These are phyloP conservation scores for Sturnira hondurensis DNA, from an alignment of 2,113 vertebrate species.

Conservation along the genomic window DNA sequence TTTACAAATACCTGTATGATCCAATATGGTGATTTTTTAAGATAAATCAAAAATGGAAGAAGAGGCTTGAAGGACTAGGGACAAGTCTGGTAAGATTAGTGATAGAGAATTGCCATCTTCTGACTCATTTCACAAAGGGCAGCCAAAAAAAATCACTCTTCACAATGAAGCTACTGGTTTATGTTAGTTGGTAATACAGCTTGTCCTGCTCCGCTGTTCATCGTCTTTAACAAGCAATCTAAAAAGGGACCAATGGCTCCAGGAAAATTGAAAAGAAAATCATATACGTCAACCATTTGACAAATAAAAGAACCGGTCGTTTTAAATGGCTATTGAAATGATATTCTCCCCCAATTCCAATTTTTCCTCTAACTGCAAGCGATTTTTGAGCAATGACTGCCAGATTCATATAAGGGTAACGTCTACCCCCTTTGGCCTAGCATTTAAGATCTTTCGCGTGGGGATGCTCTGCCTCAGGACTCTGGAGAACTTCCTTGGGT, in stretches of 20 bases:
- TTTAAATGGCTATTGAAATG: background rate
- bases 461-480: background rate
- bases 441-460: background rate
- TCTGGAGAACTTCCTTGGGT: background rate
- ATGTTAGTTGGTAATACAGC: background rate
- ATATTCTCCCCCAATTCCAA: background rate
- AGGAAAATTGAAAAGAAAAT: background rate
- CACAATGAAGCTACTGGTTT: background rate
- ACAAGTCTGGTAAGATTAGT: background rate
- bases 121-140: background rate
- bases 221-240: background rate
- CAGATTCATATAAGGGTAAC: background rate
- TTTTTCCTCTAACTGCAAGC: background rate
- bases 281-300: background rate
- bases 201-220: background rate
- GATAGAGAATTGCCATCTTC: background rate
- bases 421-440: background rate
- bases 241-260: background rate
- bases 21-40: background rate
- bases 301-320: background rate
- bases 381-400: background rate
- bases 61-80: background rate
- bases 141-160: background rate
- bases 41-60: background rate
- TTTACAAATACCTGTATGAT: background rate